These are phyloP conservation scores for Eristalis pertinax DNA, from an alignment of 2,888 invertebrate genomes.

Conservation along the genomic window DNA sequence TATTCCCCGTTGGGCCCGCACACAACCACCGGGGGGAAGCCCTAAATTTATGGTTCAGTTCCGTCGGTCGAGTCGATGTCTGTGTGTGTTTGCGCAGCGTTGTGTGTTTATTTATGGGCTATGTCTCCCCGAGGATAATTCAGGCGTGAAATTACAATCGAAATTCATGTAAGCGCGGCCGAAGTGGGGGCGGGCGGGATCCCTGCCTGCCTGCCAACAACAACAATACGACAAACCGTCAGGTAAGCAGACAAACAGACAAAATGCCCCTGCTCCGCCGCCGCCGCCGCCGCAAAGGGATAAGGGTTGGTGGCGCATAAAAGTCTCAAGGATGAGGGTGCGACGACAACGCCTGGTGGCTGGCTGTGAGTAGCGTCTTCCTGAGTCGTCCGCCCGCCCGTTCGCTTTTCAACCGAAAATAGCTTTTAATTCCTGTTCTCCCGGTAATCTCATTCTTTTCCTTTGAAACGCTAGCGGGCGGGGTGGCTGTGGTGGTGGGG, in stretches of 20 bases:
- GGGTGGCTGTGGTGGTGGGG: neutral
- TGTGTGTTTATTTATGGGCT: constrained; percentile 68
- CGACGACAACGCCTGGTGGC: neutral
- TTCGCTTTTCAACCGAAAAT: constrained; percentile 21
- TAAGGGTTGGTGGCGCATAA: constrained; percentile 22
- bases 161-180: constrained; percentile 73
- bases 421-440: constrained; percentile 57
- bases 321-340: constrained; percentile 44
- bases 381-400: neutral
- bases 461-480: constrained; percentile 14
- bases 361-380: constrained; percentile 4
- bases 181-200: neutral
- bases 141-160: constrained; percentile 81
- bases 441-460: constrained; percentile 16
- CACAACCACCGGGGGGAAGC: constrained; percentile 24
- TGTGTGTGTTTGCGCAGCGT: constrained; percentile 16
- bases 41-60: constrained; percentile 53
- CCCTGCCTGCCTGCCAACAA: too few species aligned
- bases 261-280: too few species aligned
- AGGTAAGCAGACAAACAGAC: constrained; percentile 49
- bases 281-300: neutral
- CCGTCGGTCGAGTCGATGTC: neutral
- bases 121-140: constrained; percentile 80
- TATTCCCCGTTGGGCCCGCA: constrained; percentile 19
- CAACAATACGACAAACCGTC: constrained; percentile 42